These are phyloP conservation scores for Philaenus spumarius DNA, from an alignment of 1,140 invertebrate genomes.

Conservation along the genomic window DNA sequence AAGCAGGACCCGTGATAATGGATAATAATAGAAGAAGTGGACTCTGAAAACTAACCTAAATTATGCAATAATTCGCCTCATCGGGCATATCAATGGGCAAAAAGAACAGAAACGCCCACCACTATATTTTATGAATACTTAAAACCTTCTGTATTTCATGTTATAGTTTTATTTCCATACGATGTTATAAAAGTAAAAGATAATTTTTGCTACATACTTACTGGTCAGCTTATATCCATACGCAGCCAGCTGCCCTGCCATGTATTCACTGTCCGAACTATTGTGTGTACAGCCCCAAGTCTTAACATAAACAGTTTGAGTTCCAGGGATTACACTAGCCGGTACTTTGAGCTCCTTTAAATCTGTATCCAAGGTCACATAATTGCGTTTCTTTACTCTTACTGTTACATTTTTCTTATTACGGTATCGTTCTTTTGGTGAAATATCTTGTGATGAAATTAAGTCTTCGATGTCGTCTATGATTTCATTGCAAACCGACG, in stretches of 20 bases:
- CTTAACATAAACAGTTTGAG: conserved; percentile 86
- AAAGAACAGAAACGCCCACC: too few relatives aligned
- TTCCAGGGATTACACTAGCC: conserved; percentile 73
- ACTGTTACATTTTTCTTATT: conserved; percentile 58
- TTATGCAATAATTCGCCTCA: too few relatives aligned
- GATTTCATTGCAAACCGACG: conserved; percentile 51
- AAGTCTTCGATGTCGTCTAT: conserved; percentile 76
- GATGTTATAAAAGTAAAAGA: too few relatives aligned
- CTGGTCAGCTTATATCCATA: conserved; percentile 80
- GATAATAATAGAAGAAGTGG: too few relatives aligned
- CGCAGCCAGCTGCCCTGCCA: conserved; percentile 86
- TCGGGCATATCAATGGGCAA: too few relatives aligned
- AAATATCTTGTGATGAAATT: conserved; percentile 67
- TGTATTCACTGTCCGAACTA: conserved; percentile 94
- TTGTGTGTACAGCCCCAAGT: conserved; percentile 99
- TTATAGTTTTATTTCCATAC: too few relatives aligned
- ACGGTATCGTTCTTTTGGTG: conserved; percentile 62
- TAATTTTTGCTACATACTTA: too few relatives aligned
- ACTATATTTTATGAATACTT: too few relatives aligned
- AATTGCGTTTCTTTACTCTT: conserved; percentile 47
- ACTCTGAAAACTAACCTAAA: too few relatives aligned
- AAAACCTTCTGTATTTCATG: too few relatives aligned
- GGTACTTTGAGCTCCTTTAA: conserved; percentile 34
- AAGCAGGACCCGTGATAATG: too few relatives aligned
- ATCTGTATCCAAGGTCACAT: conserved; percentile 18